Conservation (phyloP, 2,113 vertebrate genomes). For the Silurus glanis region DNA sequence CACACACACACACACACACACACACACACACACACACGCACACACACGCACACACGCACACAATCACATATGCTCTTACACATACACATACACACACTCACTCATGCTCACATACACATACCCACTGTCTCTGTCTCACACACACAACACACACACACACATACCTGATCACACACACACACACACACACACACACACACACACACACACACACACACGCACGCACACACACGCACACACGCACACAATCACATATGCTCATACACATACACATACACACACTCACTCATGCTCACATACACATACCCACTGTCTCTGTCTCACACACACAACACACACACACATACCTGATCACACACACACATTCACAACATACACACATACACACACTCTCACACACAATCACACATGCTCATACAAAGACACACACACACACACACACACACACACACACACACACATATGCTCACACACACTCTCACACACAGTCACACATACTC, state of each 20-base stretch:
- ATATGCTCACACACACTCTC: background rate
- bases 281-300: background rate
- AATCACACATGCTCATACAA: too few relatives aligned
- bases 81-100: background rate
- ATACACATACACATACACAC: background rate
- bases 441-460: too few relatives aligned
- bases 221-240: slow-evolving; percentile 16
- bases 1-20: background rate
- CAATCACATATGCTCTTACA: background rate
- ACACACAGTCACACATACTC: background rate
- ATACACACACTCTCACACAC: background rate
- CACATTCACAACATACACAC: background rate
- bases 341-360: background rate
- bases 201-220: background rate
- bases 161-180: too few relatives aligned
- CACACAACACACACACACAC: slow-evolving; percentile 8
- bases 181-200: background rate
- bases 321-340: slow-evolving; percentile 15
- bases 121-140: background rate
- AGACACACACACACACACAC: background rate
- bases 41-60: background rate
- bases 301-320: too few relatives aligned
- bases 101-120: background rate
- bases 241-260: background rate
- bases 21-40: slow-evolving; percentile 4